Conservation (phyloP, 2,113 vertebrate species). For the Anhinga rufa region DNA sequence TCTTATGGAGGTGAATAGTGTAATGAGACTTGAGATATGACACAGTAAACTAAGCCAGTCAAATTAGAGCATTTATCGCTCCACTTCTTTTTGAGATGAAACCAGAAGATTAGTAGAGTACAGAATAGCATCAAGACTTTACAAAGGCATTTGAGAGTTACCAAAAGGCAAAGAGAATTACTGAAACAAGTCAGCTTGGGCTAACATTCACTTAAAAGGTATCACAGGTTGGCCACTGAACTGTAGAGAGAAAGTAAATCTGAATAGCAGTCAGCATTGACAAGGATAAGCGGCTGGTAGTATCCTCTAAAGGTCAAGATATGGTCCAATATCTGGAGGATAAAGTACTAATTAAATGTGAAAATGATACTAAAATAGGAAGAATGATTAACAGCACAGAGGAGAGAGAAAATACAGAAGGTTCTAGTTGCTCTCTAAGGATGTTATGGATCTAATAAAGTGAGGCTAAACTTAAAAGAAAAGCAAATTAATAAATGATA, state of each 20-base stretch:
- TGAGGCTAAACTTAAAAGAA: not conserved
- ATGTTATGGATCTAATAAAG: not conserved
- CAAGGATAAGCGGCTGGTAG: not conserved
- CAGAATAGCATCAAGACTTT: not conserved
- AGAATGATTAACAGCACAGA: not conserved
- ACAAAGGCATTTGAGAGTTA: not conserved
- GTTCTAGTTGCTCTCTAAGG: not conserved
- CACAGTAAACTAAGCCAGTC: not conserved
- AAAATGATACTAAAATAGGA: not conserved
- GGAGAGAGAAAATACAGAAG: not conserved
- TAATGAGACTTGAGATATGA: not conserved
- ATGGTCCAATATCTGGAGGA: not conserved
- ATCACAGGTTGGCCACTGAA: not conserved
- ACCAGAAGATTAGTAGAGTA: not conserved
- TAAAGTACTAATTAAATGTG: not conserved
- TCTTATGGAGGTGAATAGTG: not conserved
- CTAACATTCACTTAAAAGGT: slow-evolving; percentile 4
- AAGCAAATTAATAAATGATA: not conserved
- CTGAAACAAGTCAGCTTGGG: not conserved
- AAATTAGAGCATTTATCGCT: not conserved
- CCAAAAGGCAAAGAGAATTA: not conserved
- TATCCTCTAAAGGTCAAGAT: not conserved
- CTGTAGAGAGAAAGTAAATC: not conserved
- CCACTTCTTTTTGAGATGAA: not conserved
- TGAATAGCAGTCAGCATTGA: not conserved